Conservation (phyloP, 2,113 vertebrate species). For the Centrocercus urophasianus region DNA sequence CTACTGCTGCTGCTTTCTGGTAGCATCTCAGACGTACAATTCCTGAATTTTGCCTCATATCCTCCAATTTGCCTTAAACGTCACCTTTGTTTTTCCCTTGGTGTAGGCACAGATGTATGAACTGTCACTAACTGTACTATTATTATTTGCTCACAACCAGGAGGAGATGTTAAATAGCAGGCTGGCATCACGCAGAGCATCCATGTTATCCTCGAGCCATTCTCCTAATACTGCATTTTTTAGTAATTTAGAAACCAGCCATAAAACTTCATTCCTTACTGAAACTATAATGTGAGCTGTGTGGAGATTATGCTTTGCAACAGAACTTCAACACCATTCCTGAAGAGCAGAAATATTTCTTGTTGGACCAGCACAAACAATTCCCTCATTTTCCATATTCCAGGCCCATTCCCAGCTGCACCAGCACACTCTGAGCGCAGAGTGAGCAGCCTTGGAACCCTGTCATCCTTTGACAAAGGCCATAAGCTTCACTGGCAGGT, state of each 20-base stretch:
- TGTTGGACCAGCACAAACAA: background rate
- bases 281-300: background rate
- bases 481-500: background rate
- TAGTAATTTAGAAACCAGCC: background rate
- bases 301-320: background rate
- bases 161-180: background rate
- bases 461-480: background rate
- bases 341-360: background rate
- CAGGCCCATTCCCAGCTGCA: background rate
- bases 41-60: background rate
- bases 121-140: background rate
- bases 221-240: background rate
- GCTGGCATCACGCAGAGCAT: background rate
- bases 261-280: background rate
- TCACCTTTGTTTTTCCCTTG: background rate
- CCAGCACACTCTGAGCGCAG: rapidly evolving
- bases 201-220: background rate
- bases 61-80: background rate
- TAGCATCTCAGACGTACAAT: background rate
- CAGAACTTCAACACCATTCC: background rate
- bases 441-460: background rate
- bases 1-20: background rate
- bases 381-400: background rate
- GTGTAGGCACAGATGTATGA: background rate
- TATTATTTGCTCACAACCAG: background rate